Conservation (phyloP, 1,140 invertebrate genomes). For the Thaumatotibia leucotreta region DNA sequence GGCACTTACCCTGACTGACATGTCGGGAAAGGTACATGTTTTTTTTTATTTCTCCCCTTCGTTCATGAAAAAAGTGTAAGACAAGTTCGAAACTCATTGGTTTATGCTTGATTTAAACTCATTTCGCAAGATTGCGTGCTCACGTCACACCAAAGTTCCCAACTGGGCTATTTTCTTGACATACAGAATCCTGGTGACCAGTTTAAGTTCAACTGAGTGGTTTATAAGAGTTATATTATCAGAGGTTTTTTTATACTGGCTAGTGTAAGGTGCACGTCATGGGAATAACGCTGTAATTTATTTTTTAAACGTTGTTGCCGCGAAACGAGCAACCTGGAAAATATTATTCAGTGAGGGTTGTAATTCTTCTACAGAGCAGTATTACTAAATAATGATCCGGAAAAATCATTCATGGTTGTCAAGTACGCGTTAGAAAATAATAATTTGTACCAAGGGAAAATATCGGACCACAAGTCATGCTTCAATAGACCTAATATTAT, state of each 20-base stretch:
- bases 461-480: too few relatives aligned
- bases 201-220: background rate
- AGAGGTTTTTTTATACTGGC: background rate
- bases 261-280: background rate
- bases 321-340: background rate
- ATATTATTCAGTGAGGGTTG: conserved; percentile 5
- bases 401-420: background rate
- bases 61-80: background rate
- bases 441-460: background rate
- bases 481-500: too few relatives aligned
- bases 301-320: conserved; percentile 6
- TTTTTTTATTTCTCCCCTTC: background rate
- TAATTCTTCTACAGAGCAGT: background rate
- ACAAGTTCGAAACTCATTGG: conserved; percentile 9
- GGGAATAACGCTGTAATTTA: background rate
- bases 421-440: background rate
- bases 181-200: background rate
- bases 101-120: conserved; percentile 12
- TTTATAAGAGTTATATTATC: background rate
- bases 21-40: background rate
- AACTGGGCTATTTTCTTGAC: background rate
- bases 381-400: conserved; percentile 3
- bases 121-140: conserved; percentile 9
- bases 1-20: too few relatives aligned
- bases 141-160: background rate